Evolutionary conservation across 2,888 invertebrate genomes (phyloP).

Genomic region (Andrena haemorrhoa): DNA sequence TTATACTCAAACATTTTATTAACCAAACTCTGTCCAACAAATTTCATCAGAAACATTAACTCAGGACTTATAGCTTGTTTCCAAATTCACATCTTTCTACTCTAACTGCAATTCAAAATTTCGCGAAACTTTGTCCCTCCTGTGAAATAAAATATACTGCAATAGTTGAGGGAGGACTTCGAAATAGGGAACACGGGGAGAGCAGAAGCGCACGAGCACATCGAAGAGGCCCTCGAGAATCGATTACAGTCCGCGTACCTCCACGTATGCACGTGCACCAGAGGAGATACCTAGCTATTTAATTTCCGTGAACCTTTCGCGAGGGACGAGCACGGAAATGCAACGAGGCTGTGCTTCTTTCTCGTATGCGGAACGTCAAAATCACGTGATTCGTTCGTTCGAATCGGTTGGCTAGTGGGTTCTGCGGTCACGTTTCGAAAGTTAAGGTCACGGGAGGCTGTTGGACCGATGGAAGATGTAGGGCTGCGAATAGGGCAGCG

Average conservation of each 20-base stretch:
- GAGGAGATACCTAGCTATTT: slow-evolving; percentile 11
- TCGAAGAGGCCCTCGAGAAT: slow-evolving; percentile 26
- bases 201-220: neutral
- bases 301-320: slow-evolving; percentile 22
- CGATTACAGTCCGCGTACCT: slow-evolving; percentile 20
- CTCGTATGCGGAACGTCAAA: slow-evolving; percentile 23
- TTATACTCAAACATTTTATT: too few species aligned
- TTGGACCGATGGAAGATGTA: slow-evolving; percentile 26
- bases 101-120: too few species aligned
- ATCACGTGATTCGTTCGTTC: slow-evolving; percentile 30
- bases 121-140: too few species aligned
- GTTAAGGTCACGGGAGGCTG: slow-evolving; percentile 44
- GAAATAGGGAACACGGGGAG: too few species aligned
- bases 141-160: neutral
- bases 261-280: slow-evolving; percentile 10
- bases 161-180: neutral
- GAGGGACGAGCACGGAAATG: neutral
- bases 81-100: too few species aligned
- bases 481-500: slow-evolving; percentile 24
- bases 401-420: slow-evolving; percentile 14
- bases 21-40: too few species aligned
- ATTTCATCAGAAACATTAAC: too few species aligned
- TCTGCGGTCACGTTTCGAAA: slow-evolving; percentile 42
- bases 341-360: neutral
- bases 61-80: too few species aligned